phyloP scores from a whole-genome alignment of 2,797 vertebrate species.

The Cetoscarus ocellatus region DNA sequence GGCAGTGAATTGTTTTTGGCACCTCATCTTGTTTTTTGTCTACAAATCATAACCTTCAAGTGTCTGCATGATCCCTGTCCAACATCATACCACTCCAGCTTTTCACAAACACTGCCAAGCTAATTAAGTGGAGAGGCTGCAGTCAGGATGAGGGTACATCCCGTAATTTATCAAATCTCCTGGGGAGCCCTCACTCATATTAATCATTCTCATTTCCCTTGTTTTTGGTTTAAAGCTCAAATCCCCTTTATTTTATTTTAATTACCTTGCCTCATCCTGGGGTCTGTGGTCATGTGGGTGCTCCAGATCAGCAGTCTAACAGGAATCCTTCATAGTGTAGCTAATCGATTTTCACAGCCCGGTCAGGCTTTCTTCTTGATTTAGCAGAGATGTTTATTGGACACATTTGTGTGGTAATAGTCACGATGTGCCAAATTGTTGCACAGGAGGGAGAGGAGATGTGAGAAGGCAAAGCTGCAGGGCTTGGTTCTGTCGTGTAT shows the following conservation, averaged over 20 bases:
- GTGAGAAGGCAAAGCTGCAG: conserved; percentile 28
- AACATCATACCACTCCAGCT: conserved; percentile 13
- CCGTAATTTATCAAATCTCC: conserved; percentile 35
- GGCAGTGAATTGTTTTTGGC: not conserved
- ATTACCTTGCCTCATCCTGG: conserved; percentile 12
- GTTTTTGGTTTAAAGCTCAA: conserved; percentile 21
- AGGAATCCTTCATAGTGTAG: conserved; percentile 21
- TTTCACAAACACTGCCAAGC: conserved; percentile 35
- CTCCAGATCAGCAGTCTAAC: conserved; percentile 29
- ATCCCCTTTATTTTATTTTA: conserved; percentile 26
- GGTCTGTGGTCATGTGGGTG: not conserved
- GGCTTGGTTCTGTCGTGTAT: conserved; percentile 21
- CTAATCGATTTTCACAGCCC: conserved; percentile 33
- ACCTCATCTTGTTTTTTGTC: not conserved
- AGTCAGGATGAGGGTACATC: conserved; percentile 18
- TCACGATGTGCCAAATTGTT: conserved; percentile 37
- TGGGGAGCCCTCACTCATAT: conserved; percentile 25
- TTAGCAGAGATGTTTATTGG: conserved; percentile 7
- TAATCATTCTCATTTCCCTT: conserved; percentile 19
- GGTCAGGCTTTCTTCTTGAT: conserved; percentile 19
- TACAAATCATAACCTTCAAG: not conserved
- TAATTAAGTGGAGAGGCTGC: conserved; percentile 48
- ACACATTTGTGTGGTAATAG: conserved; percentile 30
- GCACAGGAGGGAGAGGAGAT: conserved; percentile 5
- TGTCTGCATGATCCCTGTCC: not conserved